Percentiles rank a stretch among this genome's conserved stretches.
phyloP scores from a whole-genome alignment of 2,797 vertebrate species.

The Lophotriccus pileatus region DNA sequence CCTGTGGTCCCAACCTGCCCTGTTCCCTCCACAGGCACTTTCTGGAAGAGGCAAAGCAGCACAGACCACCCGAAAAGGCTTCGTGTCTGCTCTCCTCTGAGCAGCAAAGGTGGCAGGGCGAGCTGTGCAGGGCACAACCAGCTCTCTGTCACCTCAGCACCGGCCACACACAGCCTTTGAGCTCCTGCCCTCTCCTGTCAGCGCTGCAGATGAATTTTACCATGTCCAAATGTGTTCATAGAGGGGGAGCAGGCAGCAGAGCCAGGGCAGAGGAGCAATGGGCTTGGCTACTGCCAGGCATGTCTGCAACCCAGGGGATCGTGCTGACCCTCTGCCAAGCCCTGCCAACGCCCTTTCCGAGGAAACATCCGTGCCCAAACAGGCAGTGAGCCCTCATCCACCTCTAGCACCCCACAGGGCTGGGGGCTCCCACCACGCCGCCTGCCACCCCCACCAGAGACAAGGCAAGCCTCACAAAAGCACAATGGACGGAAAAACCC shows the following conservation, averaged over 20 bases:
- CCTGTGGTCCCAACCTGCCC: background rate
- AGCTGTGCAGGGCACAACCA: background rate
- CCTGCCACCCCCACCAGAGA: background rate
- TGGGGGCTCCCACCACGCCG: background rate
- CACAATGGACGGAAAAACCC: background rate
- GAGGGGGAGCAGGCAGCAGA: background rate
- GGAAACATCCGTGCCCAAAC: accelerated
- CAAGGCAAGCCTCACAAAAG: background rate
- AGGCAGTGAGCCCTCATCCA: background rate
- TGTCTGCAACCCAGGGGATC: background rate
- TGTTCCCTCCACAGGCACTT: accelerated
- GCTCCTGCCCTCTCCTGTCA: background rate
- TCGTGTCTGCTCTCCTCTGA: accelerated
- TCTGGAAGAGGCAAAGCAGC: background rate
- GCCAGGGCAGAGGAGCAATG: background rate
- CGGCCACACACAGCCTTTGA: accelerated
- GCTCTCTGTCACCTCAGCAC: background rate
- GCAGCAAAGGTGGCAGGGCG: background rate
- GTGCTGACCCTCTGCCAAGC: accelerated
- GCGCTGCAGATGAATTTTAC: background rate
- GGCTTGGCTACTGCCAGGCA: background rate
- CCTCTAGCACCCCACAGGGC: background rate
- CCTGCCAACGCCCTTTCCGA: background rate
- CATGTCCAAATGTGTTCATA: background rate
- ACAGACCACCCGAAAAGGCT: background rate